Conservation (phyloP, 2,113 vertebrate genomes). For the Coreoperca whiteheadi region DNA sequence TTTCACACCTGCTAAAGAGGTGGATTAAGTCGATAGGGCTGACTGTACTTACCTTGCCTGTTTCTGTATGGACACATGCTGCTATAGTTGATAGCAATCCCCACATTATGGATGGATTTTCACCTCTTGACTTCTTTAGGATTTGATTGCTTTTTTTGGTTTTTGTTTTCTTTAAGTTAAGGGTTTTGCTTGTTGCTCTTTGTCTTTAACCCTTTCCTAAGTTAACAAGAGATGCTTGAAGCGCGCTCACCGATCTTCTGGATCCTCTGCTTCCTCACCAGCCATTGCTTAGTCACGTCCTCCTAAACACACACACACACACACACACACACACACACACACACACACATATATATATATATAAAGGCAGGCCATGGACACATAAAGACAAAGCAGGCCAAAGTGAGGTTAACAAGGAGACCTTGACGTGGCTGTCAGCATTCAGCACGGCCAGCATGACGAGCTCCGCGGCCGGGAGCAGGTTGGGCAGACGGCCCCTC, state of each 20-base stretch:
- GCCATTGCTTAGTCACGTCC: slow-evolving; percentile 82
- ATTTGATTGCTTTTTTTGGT: not conserved
- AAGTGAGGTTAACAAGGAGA: slow-evolving; percentile 45
- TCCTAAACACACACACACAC: slow-evolving; percentile 67
- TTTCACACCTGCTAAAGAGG: not conserved
- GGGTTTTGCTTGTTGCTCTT: not conserved
- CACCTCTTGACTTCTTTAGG: too few relatives aligned
- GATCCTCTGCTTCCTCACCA: slow-evolving; percentile 81
- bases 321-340: not conserved
- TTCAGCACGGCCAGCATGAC: slow-evolving; percentile 80
- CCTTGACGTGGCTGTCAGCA: slow-evolving; percentile 72
- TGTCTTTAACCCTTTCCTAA: not conserved
- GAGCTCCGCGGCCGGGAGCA: slow-evolving; percentile 84
- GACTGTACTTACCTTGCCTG: too few relatives aligned
- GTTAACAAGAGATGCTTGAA: not conserved
- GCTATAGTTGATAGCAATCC: not conserved
- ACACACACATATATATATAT: not conserved
- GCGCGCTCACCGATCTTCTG: slow-evolving; percentile 77
- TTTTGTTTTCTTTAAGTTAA: not conserved
- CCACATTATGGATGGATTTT: not conserved
- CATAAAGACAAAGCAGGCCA: slow-evolving; percentile 19
- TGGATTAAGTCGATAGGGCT: not conserved
- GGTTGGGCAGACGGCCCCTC: slow-evolving; percentile 77
- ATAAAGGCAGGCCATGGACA: not conserved
- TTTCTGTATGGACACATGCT: not conserved